phyloP scores from a whole-genome alignment of 2,113 vertebrate species.

The Scalopus aquaticus region DNA sequence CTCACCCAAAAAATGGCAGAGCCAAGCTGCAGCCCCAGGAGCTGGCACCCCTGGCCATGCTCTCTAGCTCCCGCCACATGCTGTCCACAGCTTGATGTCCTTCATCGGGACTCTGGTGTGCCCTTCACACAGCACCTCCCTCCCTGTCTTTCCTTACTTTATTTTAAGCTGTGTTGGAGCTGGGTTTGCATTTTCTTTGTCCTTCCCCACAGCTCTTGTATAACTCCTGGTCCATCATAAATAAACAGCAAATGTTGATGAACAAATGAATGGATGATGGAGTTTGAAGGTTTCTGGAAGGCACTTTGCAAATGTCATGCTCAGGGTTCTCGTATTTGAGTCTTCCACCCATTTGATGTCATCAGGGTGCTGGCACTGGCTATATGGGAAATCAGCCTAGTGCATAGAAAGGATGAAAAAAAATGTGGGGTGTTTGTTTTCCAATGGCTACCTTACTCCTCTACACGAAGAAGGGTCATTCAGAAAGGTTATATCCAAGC shows the following conservation, averaged over 20 bases:
- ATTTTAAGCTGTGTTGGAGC: not conserved
- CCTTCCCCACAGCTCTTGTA: not conserved
- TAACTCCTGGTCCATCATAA: not conserved
- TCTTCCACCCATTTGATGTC: not conserved
- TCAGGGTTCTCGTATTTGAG: not conserved
- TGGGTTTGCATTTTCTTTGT: not conserved
- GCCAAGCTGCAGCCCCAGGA: not conserved
- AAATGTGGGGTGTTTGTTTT: not conserved
- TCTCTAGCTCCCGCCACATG: not conserved
- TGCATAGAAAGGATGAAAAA: not conserved
- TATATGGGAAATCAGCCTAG: not conserved
- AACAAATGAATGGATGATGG: not conserved
- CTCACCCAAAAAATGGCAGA: not conserved
- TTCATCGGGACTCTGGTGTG: not conserved
- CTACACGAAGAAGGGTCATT: rapidly evolving
- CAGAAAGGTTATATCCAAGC: not conserved
- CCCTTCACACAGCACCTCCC: too few species aligned
- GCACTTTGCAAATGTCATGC: not conserved
- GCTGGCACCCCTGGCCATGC: not conserved
- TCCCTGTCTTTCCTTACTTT: not conserved
- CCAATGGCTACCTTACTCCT: not conserved
- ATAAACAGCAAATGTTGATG: not conserved
- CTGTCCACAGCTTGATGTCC: not conserved
- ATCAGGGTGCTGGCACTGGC: not conserved
- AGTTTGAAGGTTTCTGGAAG: not conserved